Evolutionary conservation across 2,888 invertebrate genomes (phyloP).

Genomic region (Torymus aiolomorphi): DNA sequence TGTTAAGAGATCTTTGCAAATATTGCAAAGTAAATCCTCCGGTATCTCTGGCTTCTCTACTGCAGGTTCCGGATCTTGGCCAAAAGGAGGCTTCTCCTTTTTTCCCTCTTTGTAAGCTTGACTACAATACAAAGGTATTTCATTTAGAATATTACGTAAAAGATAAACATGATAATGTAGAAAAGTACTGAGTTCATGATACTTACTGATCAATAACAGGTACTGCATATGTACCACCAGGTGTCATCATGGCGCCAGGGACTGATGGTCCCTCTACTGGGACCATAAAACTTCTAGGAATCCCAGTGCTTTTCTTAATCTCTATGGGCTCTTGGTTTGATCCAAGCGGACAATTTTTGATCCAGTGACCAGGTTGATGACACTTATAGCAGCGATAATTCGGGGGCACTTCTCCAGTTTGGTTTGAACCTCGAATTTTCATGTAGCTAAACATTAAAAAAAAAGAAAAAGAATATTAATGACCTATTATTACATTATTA

Average conservation of each 20-base stretch:
- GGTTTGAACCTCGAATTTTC: slow-evolving; percentile 91
- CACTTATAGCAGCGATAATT: slow-evolving; percentile 97
- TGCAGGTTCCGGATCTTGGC: slow-evolving; percentile 77
- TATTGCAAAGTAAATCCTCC: slow-evolving; percentile 92
- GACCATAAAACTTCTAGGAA: slow-evolving; percentile 96
- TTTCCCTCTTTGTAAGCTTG: slow-evolving; percentile 87
- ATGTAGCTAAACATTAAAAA: slow-evolving; percentile 82
- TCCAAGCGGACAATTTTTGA: slow-evolving; percentile 93
- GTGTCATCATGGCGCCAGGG: slow-evolving; percentile 94
- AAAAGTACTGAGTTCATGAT: too few species aligned
- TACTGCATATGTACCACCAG: slow-evolving; percentile 91
- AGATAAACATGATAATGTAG: too few species aligned
- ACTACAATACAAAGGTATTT: slow-evolving; percentile 71
- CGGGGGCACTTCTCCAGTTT: slow-evolving; percentile 92
- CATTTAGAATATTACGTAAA: too few species aligned
- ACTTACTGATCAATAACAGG: slow-evolving; percentile 91
- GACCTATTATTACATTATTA: background rate
- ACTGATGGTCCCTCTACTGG: slow-evolving; percentile 92
- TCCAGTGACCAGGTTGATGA: slow-evolving; percentile 97
- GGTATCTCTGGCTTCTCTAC: slow-evolving; percentile 86
- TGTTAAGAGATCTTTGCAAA: slow-evolving; percentile 93
- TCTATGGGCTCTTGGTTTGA: slow-evolving; percentile 83
- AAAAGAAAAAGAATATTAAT: background rate
- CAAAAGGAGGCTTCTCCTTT: slow-evolving; percentile 82
- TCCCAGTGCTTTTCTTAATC: slow-evolving; percentile 96